phyloP scores from a whole-genome alignment of 2,797 vertebrate genomes.

The Pseudochirops corinnae region DNA sequence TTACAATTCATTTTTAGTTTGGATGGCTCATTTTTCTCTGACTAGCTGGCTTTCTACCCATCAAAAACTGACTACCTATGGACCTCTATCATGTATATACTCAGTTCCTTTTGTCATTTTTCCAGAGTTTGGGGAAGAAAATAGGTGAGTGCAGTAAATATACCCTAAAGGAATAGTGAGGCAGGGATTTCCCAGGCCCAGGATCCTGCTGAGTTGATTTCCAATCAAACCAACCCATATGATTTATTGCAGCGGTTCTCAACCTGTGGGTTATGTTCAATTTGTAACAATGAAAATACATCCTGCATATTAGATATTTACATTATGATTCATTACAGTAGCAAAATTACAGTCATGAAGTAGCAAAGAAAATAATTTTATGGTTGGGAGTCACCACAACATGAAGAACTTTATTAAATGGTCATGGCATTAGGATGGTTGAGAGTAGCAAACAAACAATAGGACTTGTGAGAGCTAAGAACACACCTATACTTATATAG shows the following conservation, averaged over 20 bases:
- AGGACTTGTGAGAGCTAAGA: not conserved
- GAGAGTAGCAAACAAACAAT: slow-evolving; percentile 8
- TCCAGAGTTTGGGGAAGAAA: not conserved
- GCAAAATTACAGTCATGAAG: no score
- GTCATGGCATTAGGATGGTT: no score
- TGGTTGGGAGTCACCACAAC: no score
- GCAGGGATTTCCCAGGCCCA: not conserved
- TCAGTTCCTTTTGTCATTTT: not conserved
- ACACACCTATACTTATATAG: not conserved
- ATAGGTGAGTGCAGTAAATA: not conserved
- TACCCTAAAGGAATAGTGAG: not conserved
- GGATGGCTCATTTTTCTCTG: not conserved
- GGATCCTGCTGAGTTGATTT: not conserved
- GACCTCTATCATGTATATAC: not conserved
- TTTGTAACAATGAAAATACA: no score
- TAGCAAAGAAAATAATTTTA: no score
- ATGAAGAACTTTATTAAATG: no score
- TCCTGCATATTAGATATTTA: no score
- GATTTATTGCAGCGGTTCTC: not conserved
- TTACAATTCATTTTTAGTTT: not conserved
- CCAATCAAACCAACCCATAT: not conserved
- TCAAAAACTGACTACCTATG: not conserved
- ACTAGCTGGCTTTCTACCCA: not conserved
- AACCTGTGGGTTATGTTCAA: no score
- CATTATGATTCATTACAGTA: no score